Percentiles rank a stretch among this genome's conserved stretches.
Conservation (phyloP, 2,797 vertebrate species). For the Anas acuta region DNA sequence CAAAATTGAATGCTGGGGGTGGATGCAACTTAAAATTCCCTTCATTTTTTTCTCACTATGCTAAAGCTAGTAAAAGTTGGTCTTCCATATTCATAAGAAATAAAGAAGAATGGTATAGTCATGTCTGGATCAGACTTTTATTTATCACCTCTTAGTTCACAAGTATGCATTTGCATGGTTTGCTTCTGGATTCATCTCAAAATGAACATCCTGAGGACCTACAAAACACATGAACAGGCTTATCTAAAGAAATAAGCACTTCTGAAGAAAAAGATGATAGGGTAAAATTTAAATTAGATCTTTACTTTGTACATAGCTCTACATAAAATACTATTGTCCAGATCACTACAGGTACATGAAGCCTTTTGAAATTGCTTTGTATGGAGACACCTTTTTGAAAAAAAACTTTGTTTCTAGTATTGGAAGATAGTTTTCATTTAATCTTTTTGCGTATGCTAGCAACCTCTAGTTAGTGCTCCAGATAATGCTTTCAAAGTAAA, state of each 20-base stretch:
- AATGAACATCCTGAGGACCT: neutral
- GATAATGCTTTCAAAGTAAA: neutral
- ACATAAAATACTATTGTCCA: neutral
- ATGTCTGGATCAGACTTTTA: neutral
- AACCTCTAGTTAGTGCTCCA: neutral
- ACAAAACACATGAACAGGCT: neutral
- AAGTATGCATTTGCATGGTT: neutral
- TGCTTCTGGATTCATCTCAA: neutral
- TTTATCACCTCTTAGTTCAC: neutral
- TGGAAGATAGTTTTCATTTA: neutral
- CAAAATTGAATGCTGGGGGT: neutral
- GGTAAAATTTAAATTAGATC: neutral
- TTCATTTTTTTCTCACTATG: neutral
- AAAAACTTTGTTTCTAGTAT: neutral
- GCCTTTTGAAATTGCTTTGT: neutral
- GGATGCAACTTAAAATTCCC: neutral
- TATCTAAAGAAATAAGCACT: neutral
- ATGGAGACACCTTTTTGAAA: neutral
- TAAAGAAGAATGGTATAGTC: neutral
- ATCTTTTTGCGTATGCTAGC: neutral
- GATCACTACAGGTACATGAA: neutral
- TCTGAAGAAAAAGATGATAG: neutral
- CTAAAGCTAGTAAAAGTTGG: neutral
- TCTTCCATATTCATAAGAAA: neutral
- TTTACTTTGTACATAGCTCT: neutral